Conservation (phyloP, 2,888 invertebrate genomes). For the Osedax frankpressi region DNA sequence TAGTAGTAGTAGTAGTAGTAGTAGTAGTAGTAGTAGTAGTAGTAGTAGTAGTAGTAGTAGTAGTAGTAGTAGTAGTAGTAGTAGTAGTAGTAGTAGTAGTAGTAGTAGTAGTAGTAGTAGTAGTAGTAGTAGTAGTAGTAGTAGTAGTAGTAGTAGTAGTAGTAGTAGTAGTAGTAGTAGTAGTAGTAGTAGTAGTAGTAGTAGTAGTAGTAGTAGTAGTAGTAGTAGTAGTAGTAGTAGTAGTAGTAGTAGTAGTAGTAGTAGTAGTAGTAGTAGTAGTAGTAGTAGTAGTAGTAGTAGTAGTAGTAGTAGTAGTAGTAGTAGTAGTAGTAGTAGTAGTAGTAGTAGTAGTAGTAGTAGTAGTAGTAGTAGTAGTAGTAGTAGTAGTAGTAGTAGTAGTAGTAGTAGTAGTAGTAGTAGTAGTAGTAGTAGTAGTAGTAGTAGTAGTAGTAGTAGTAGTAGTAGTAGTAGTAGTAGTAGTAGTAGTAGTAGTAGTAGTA, state of each 20-base stretch:
- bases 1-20: constrained; percentile 17
- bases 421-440: constrained; percentile 18
- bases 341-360: background rate
- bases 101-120: constrained; percentile 13
- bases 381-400: constrained; percentile 20
- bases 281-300: constrained; percentile 3
- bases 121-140: constrained; percentile 8
- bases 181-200: constrained; percentile 17
- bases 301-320: background rate
- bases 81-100: constrained; percentile 16
- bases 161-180: constrained; percentile 17
- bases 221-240: background rate
- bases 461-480: constrained; percentile 5
- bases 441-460: constrained; percentile 13
- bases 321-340: background rate
- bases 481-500: constrained; percentile 16
- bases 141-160: constrained; percentile 15
- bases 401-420: constrained; percentile 18
- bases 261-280: constrained; percentile 19
- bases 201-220: constrained; percentile 13
- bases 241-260: constrained; percentile 5
- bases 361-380: constrained; percentile 11
- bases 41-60: background rate
- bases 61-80: constrained; percentile 7
- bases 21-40: constrained; percentile 3